Evolutionary conservation across 2,797 vertebrate species (phyloP).

Genomic region (Enteromius radiatus): DNA sequence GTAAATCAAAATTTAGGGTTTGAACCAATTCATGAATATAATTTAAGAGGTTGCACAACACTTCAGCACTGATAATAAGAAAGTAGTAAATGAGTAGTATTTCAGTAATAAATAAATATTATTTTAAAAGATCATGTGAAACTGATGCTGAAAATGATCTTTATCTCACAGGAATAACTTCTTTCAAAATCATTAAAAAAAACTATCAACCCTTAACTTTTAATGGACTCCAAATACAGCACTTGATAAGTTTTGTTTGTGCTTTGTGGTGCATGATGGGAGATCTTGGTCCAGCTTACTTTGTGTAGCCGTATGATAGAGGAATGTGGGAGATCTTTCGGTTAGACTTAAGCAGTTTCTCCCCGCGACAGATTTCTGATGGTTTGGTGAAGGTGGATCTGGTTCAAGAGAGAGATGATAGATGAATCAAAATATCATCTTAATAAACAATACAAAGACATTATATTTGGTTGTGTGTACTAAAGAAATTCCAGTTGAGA

Average conservation of each 20-base stretch:
- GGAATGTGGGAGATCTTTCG: constrained; percentile 79
- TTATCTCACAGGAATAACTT: not conserved
- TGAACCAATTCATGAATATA: not conserved
- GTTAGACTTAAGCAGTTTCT: constrained; percentile 69
- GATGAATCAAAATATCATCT: constrained; percentile 11
- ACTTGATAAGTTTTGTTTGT: constrained; percentile 19
- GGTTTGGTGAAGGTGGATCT: constrained; percentile 69
- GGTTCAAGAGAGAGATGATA: constrained; percentile 56
- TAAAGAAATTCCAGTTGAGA: not conserved
- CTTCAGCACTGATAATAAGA: too few relatives aligned
- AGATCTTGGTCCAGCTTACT: constrained; percentile 71
- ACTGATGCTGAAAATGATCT: too few relatives aligned
- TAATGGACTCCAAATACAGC: not conserved
- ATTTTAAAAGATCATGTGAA: not conserved
- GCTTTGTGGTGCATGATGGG: constrained; percentile 8
- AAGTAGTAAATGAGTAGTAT: too few relatives aligned
- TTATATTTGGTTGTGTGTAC: not conserved
- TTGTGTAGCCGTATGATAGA: constrained; percentile 74
- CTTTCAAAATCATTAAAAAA: not conserved
- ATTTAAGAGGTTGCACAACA: not conserved
- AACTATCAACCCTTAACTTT: not conserved
- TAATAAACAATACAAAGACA: not conserved
- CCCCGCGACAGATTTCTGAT: constrained; percentile 68
- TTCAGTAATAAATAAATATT: not conserved
- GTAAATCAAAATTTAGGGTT: not conserved